phyloP scores from a whole-genome alignment of 2,113 vertebrate genomes.

The Pipa parva region DNA sequence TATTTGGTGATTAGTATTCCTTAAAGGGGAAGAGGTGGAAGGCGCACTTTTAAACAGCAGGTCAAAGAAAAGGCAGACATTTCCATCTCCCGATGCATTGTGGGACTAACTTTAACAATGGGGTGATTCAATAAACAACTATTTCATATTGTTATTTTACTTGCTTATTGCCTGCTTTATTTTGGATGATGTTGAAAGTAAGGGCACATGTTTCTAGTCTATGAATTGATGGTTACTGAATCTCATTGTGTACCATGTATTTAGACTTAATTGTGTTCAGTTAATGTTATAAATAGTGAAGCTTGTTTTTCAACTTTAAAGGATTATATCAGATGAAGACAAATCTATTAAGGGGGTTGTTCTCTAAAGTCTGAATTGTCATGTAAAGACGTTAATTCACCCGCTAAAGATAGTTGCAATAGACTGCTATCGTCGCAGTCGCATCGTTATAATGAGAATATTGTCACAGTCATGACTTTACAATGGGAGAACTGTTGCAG shows the following conservation, averaged over 20 bases:
- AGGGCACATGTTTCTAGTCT: too few relatives aligned
- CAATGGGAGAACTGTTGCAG: too few relatives aligned
- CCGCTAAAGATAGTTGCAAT: too few relatives aligned
- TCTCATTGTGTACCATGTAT: background rate
- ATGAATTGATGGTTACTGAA: background rate
- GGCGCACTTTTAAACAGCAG: background rate
- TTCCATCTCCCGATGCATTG: background rate
- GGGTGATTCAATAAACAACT: constrained; percentile 15
- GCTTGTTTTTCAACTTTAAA: background rate
- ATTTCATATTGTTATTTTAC: background rate
- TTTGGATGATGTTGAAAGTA: background rate
- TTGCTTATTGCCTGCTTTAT: background rate
- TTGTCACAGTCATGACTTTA: too few relatives aligned
- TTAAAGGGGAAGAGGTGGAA: too few relatives aligned
- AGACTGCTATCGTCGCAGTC: too few relatives aligned
- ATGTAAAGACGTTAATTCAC: too few relatives aligned
- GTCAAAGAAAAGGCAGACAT: background rate
- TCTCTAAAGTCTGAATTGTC: too few relatives aligned
- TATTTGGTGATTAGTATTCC: too few relatives aligned
- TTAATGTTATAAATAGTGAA: background rate
- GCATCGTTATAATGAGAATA: too few relatives aligned
- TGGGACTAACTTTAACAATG: background rate
- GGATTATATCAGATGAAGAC: background rate
- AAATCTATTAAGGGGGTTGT: too few relatives aligned
- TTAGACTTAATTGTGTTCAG: background rate